phyloP scores from a whole-genome alignment of 2,888 invertebrate species.

The Diarsia mendica region DNA sequence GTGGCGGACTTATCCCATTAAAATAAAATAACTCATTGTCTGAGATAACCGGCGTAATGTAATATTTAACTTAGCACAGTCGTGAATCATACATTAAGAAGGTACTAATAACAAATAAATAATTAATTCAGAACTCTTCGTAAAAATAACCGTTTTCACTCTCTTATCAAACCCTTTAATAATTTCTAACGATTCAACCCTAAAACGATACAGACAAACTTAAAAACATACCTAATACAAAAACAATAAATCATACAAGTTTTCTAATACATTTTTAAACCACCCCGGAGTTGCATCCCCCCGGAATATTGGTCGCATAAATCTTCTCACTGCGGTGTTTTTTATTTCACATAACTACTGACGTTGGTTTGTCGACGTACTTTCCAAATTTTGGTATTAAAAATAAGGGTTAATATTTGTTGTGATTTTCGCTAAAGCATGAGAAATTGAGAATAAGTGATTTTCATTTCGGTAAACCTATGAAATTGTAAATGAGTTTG shows the following conservation, averaged over 20 bases:
- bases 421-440: not conserved
- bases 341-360: constrained; percentile 55
- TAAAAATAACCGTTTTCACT: not conserved
- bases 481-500: not conserved
- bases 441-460: no score
- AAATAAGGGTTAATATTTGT: constrained; percentile 18
- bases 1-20: no score
- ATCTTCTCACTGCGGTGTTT: constrained; percentile 66
- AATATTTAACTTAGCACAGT: not conserved
- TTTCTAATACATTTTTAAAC: constrained; percentile 79
- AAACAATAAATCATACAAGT: constrained; percentile 73
- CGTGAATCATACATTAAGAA: no score
- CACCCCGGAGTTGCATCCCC: constrained; percentile 57
- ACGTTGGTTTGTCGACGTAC: constrained; percentile 51
- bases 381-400: constrained; percentile 35
- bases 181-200: constrained; percentile 31
- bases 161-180: not conserved
- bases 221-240: constrained; percentile 49
- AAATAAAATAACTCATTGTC: not conserved
- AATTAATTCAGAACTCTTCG: not conserved
- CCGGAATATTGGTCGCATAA: constrained; percentile 73
- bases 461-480: not conserved
- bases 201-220: constrained; percentile 48
- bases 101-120: not conserved
- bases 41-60: not conserved